Evolutionary conservation across 2,888 invertebrate genomes (phyloP).

Genomic region (Lobophora halterata): DNA sequence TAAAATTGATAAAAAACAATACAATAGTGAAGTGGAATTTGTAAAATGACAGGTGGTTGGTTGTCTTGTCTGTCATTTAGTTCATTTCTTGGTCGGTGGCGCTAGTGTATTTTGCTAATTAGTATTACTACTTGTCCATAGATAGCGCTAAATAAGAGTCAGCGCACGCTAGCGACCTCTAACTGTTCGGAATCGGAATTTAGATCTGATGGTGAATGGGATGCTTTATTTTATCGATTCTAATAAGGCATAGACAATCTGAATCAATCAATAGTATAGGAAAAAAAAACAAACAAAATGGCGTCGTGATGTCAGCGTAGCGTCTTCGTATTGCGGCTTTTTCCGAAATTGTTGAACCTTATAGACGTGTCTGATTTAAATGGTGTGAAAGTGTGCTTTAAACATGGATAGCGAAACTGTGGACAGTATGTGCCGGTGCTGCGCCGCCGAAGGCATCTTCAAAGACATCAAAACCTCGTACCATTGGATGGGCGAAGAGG

Average conservation of each 20-base stretch:
- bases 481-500: conserved; percentile 71
- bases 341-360: conserved; percentile 17
- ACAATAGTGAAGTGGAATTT: too few relatives aligned
- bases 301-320: conserved; percentile 50
- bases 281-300: conserved; percentile 46
- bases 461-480: conserved; percentile 64
- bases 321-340: conserved; percentile 35
- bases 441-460: conserved; percentile 67
- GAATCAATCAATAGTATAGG: neutral
- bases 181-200: too few relatives aligned
- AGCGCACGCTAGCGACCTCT: too few relatives aligned
- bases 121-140: conserved; percentile 7
- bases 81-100: too few relatives aligned
- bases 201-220: too few relatives aligned
- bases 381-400: conserved; percentile 32
- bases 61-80: too few relatives aligned
- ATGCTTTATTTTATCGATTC: too few relatives aligned
- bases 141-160: conserved; percentile 9
- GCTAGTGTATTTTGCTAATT: neutral
- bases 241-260: too few relatives aligned
- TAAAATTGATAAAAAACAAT: conserved; percentile 1
- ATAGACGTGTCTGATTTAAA: conserved; percentile 36
- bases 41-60: too few relatives aligned
- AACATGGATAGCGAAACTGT: conserved; percentile 55
- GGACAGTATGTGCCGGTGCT: conserved; percentile 69